Conservation (phyloP, 2,113 vertebrate genomes). For the Eolophus roseicapilla region DNA sequence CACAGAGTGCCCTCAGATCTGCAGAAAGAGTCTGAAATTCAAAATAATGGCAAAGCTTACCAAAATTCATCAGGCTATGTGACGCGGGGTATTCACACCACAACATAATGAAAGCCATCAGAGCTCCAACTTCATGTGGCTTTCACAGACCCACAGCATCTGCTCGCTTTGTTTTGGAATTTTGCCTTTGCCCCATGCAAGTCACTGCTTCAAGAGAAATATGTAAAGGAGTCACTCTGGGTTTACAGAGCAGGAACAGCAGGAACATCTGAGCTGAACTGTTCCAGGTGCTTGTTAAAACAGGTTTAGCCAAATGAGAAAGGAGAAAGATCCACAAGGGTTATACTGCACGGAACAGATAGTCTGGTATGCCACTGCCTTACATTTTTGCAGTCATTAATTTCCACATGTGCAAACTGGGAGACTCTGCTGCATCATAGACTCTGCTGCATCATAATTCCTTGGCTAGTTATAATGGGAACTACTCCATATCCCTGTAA, state of each 20-base stretch:
- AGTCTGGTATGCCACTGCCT: not conserved
- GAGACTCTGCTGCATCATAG: not conserved
- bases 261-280: not conserved
- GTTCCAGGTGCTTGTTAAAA: not conserved
- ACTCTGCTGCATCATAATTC: not conserved
- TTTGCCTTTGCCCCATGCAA: not conserved
- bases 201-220: not conserved
- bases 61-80: not conserved
- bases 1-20: not conserved
- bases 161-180: constrained; percentile 47
- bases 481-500: not conserved
- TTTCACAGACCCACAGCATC: not conserved
- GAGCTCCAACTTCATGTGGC: constrained; percentile 18
- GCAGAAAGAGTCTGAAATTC: not conserved
- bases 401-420: not conserved
- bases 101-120: constrained; percentile 45
- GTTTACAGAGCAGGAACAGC: constrained; percentile 1
- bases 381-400: not conserved
- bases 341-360: not conserved
- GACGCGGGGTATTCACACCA: not conserved
- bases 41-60: not conserved
- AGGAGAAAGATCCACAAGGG: not conserved
- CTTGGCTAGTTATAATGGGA: not conserved
- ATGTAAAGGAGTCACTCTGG: not conserved
- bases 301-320: not conserved